These are phyloP conservation scores for Cryptoleucopteryx plumbea DNA, from an alignment of 2,113 vertebrate genomes.

Conservation along the genomic window DNA sequence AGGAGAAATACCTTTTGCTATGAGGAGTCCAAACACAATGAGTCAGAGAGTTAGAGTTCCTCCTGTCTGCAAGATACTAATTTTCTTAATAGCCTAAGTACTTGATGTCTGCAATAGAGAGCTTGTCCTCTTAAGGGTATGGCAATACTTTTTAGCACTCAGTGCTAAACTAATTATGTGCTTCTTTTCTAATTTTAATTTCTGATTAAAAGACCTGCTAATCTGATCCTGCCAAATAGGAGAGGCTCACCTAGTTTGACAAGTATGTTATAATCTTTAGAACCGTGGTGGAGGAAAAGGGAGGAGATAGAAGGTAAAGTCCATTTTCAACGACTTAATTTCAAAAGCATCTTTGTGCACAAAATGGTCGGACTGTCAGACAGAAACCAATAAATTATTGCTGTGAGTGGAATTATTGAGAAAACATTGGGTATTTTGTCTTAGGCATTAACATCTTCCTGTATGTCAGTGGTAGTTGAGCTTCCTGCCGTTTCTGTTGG, in stretches of 20 bases:
- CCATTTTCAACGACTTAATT: not conserved
- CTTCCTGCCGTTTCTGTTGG: not conserved
- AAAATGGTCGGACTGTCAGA: not conserved
- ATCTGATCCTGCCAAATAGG: not conserved
- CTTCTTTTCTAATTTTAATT: not conserved
- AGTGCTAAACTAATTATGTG: not conserved
- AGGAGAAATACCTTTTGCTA: not conserved
- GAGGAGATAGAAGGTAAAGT: not conserved
- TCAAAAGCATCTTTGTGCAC: not conserved
- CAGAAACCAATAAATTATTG: not conserved
- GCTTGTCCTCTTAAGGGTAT: not conserved
- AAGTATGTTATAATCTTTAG: not conserved
- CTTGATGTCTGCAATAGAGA: not conserved
- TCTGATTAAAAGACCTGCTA: not conserved
- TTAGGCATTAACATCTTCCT: not conserved
- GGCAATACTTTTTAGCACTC: not conserved
- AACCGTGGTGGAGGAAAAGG: not conserved
- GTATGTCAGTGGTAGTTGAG: not conserved
- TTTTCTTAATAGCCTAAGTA: slow-evolving; percentile 17
- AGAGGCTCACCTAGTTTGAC: not conserved
- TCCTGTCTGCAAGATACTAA: not conserved
- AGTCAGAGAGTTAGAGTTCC: not conserved
- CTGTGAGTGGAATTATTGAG: not conserved
- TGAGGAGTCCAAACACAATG: not conserved
- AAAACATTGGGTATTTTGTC: not conserved